Conservation (phyloP, 1,140 invertebrate species). For the Solen grandis region DNA sequence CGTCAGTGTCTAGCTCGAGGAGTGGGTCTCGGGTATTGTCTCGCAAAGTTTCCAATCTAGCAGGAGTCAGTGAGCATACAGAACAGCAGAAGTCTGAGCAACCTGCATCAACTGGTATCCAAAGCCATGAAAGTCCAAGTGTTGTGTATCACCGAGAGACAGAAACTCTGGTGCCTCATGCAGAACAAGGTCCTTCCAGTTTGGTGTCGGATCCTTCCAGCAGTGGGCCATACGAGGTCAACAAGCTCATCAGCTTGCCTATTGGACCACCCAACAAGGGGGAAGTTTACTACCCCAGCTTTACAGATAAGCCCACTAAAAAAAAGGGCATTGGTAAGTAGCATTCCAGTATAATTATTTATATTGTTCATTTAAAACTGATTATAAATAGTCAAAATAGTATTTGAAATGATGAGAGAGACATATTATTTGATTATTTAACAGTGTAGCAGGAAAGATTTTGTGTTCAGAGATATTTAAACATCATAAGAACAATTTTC, state of each 20-base stretch:
- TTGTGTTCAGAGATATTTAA: neutral
- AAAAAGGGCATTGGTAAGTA: slow-evolving; percentile 43
- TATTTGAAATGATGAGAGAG: neutral
- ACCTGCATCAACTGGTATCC: too few relatives aligned
- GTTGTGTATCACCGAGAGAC: too few relatives aligned
- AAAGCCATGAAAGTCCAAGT: too few relatives aligned
- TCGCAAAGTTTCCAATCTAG: neutral
- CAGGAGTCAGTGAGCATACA: slow-evolving; percentile 20
- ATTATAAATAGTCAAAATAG: neutral
- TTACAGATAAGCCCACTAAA: slow-evolving; percentile 32
- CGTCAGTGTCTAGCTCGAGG: neutral
- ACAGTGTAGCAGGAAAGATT: slow-evolving; percentile 9
- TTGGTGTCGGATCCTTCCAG: too few relatives aligned
- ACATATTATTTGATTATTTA: neutral
- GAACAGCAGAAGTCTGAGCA: too few relatives aligned
- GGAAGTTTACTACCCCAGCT: slow-evolving; percentile 23
- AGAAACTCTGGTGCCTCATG: too few relatives aligned
- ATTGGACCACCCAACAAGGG: slow-evolving; percentile 10
- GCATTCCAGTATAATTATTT: too few relatives aligned
- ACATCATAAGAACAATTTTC: slow-evolving; percentile 8
- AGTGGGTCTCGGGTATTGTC: neutral
- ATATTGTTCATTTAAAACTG: neutral
- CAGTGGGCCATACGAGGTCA: too few relatives aligned
- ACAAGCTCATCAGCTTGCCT: slow-evolving; percentile 16
- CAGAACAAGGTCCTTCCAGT: too few relatives aligned